phyloP scores from a whole-genome alignment of 1,140 invertebrate species.

The Drosophila navojoa region DNA sequence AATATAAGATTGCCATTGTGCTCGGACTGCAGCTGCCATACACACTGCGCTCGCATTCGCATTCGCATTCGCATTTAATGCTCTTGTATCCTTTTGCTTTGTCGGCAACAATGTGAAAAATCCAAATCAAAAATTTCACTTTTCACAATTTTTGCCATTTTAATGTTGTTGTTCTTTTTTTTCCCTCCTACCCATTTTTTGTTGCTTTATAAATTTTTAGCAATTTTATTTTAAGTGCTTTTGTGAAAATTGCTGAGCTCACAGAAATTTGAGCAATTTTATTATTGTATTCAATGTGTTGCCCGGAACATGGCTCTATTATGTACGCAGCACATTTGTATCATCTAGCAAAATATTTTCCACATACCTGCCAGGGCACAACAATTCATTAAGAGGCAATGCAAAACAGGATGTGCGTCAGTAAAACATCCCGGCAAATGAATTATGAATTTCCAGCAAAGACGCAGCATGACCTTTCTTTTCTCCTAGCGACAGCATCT shows the following conservation, averaged over 20 bases:
- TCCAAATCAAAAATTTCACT: slow-evolving; percentile 40
- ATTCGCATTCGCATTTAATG: slow-evolving; percentile 4
- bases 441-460: slow-evolving; percentile 25
- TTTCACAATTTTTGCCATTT: background rate
- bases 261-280: slow-evolving; percentile 2
- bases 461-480: background rate
- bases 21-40: slow-evolving; percentile 27
- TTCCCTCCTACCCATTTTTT: slow-evolving; percentile 1
- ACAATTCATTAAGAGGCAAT: slow-evolving; percentile 26
- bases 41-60: background rate
- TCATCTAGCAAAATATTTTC: slow-evolving; percentile 15
- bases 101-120: slow-evolving; percentile 43
- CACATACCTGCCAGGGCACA: slow-evolving; percentile 13
- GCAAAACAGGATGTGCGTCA: slow-evolving; percentile 36
- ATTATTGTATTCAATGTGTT: slow-evolving; percentile 9
- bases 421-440: slow-evolving; percentile 32
- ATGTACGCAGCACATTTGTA: background rate
- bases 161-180: too few species aligned
- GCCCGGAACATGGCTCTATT: slow-evolving; percentile 1
- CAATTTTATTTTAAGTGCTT: slow-evolving; percentile 32
- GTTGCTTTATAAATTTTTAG: slow-evolving; percentile 21
- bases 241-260: slow-evolving; percentile 29
- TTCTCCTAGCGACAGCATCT: background rate
- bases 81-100: slow-evolving; percentile 31
- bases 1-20: slow-evolving; percentile 35